Percentiles rank a stretch among this genome's conserved stretches.
phyloP scores from a whole-genome alignment of 2,888 invertebrate genomes.

The Harpalus rubripes region DNA sequence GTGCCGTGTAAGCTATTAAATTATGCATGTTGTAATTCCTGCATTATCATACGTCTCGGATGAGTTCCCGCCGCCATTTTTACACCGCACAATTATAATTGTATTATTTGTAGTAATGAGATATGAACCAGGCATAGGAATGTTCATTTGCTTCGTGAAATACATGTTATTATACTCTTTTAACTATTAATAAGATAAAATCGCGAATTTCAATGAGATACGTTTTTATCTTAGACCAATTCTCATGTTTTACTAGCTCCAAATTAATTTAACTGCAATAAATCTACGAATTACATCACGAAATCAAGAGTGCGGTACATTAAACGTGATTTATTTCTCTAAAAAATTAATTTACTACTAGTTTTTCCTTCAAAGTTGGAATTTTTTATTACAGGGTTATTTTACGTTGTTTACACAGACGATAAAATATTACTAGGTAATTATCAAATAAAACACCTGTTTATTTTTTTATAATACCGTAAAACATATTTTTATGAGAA shows the following conservation, averaged over 20 bases:
- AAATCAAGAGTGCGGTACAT: not conserved
- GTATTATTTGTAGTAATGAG: constrained; percentile 47
- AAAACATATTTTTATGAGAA: not conserved
- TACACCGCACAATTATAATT: constrained; percentile 31
- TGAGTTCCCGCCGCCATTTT: constrained; percentile 27
- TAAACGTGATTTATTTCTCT: constrained; percentile 23
- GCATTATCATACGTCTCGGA: constrained; percentile 34
- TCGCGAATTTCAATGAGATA: constrained; percentile 34
- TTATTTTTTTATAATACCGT: not conserved
- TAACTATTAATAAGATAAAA: constrained; percentile 43
- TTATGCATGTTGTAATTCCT: constrained; percentile 6
- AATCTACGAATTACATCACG: constrained; percentile 12
- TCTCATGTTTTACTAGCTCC: constrained; percentile 24
- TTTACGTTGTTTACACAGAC: constrained; percentile 2
- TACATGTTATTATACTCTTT: constrained; percentile 36
- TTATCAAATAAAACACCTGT: not conserved
- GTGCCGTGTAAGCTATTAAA: constrained; percentile 39
- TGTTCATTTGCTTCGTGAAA: constrained; percentile 36
- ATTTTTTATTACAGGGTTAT: not conserved
- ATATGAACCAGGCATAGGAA: constrained; percentile 21
- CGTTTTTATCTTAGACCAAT: constrained; percentile 35
- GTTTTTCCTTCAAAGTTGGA: not conserved
- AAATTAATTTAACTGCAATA: constrained; percentile 31
- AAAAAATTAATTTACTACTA: constrained; percentile 5
- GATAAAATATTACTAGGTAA: not conserved